Evolutionary conservation across 2,888 invertebrate species (phyloP).

Genomic region (Conistra vaccinii): DNA sequence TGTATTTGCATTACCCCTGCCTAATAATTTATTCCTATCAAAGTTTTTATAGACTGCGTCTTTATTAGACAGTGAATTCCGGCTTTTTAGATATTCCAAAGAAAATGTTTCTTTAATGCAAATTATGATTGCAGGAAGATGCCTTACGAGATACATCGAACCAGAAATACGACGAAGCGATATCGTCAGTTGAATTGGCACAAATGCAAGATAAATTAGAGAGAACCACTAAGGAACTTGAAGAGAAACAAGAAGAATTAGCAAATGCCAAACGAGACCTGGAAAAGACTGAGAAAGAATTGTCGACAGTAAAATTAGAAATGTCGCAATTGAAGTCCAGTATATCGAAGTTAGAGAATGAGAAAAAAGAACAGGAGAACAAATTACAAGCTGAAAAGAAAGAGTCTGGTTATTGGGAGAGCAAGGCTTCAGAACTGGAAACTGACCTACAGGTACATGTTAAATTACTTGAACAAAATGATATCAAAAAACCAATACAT

Average conservation of each 20-base stretch:
- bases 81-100: neutral
- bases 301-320: constrained; percentile 84
- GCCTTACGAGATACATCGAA: constrained; percentile 85
- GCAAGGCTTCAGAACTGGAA: constrained; percentile 91
- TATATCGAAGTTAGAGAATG: constrained; percentile 85
- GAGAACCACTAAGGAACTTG: constrained; percentile 78
- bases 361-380: constrained; percentile 92
- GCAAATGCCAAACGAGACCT: constrained; percentile 78
- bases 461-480: neutral
- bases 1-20: constrained; percentile 29
- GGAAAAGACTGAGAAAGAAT: constrained; percentile 87
- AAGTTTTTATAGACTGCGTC: neutral
- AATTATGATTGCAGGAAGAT: constrained; percentile 79
- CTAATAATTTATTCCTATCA: constrained; percentile 14
- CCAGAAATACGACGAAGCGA: constrained; percentile 87
- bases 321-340: constrained; percentile 83
- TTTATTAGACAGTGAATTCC: neutral
- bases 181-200: constrained; percentile 87
- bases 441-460: constrained; percentile 89
- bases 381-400: constrained; percentile 91
- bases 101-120: neutral
- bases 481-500: neutral
- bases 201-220: constrained; percentile 88
- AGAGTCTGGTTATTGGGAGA: constrained; percentile 92
- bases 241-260: constrained; percentile 83